Conservation (phyloP, 2,888 invertebrate species). For the Drosophila recens region DNA sequence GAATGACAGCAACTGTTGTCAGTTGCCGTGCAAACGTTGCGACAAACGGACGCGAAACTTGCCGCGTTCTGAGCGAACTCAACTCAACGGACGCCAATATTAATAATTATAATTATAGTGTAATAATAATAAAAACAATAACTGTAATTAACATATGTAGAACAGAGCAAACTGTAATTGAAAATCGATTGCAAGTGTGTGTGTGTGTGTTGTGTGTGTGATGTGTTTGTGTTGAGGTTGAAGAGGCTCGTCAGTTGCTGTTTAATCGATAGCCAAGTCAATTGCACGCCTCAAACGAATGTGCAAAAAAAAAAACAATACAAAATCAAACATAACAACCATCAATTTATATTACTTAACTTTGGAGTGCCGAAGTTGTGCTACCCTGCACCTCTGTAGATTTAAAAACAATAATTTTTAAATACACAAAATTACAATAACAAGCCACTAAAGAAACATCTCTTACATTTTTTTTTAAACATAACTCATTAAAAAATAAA, state of each 20-base stretch:
- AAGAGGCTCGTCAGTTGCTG: conserved; percentile 43
- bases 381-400: too few species aligned
- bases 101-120: conserved; percentile 2
- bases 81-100: not conserved
- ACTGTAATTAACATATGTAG: conserved; percentile 28
- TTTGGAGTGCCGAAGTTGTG: not conserved
- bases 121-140: conserved; percentile 16
- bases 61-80: too few species aligned
- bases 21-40: conserved; percentile 65
- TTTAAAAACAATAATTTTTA: too few species aligned
- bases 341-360: not conserved
- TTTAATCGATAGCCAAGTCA: conserved; percentile 63
- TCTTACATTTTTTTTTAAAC: too few species aligned
- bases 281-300: conserved; percentile 55
- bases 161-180: conserved; percentile 12
- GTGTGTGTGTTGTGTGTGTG: conserved; percentile 4
- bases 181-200: not conserved
- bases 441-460: too few species aligned
- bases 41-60: conserved; percentile 60
- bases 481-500: too few species aligned
- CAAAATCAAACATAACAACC: not conserved
- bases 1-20: conserved; percentile 26
- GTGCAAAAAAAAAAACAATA: conserved; percentile 1
- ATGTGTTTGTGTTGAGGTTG: conserved; percentile 1
- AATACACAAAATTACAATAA: too few species aligned